These are phyloP conservation scores for Andrena trimmerana DNA, from an alignment of 2,888 invertebrate species.

Conservation along the genomic window DNA sequence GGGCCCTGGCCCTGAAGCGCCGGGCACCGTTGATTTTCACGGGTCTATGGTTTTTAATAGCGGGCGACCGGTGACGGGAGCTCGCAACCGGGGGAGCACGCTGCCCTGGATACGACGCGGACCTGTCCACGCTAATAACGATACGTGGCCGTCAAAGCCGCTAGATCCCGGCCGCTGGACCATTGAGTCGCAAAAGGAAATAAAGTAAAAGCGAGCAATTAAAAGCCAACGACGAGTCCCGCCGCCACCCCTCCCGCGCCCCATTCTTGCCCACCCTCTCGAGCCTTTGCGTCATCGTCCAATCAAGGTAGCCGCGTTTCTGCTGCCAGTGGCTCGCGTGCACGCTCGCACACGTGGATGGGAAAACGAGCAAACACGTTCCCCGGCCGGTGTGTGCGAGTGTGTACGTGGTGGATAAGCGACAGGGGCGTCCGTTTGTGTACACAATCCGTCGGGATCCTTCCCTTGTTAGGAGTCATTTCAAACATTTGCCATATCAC, in stretches of 20 bases:
- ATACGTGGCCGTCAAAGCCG: constrained; percentile 68
- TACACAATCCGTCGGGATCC: constrained; percentile 59
- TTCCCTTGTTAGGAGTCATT: constrained; percentile 74
- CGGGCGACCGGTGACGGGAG: constrained; percentile 2
- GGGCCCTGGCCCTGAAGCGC: not conserved
- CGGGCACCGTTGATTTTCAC: constrained; percentile 1
- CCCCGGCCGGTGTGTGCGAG: not conserved
- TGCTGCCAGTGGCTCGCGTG: not conserved
- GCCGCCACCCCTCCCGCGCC: constrained; percentile 12
- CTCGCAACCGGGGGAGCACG: constrained; percentile 35
- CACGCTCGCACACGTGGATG: not conserved
- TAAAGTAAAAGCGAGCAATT: constrained; percentile 75
- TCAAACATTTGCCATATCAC: constrained; percentile 75
- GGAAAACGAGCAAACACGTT: not conserved
- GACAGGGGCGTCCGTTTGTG: constrained; percentile 24
- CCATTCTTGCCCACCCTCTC: constrained; percentile 43
- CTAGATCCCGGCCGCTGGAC: constrained; percentile 47
- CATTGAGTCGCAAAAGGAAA: constrained; percentile 68
- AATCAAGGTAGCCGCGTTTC: constrained; percentile 65
- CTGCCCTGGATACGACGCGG: constrained; percentile 37
- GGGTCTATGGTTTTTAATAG: constrained; percentile 29
- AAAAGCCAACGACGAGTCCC: constrained; percentile 66
- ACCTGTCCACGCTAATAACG: constrained; percentile 67
- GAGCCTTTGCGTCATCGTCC: constrained; percentile 71
- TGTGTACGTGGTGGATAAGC: constrained; percentile 11